Evolutionary conservation across 2,113 vertebrate species (phyloP).

Genomic region (Ctenomys sociabilis): DNA sequence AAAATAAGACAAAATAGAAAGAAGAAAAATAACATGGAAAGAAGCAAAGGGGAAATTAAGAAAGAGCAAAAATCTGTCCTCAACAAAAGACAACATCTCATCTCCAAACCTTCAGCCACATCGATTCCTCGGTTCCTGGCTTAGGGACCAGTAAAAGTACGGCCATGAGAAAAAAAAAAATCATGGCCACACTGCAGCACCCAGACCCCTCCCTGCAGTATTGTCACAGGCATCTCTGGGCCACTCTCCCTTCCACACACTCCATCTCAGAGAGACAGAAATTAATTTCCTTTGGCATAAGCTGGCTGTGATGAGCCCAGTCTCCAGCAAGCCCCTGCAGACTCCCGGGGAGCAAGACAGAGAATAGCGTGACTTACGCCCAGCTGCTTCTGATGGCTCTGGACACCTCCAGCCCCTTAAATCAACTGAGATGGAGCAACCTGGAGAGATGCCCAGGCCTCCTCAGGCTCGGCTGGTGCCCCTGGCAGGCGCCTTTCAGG

Average conservation of each 20-base stretch:
- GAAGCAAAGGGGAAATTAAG: neutral
- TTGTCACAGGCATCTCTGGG: conserved; percentile 32
- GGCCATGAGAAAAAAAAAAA: neutral
- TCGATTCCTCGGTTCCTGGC: neutral
- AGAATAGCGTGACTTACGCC: conserved; percentile 64
- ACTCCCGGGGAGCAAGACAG: conserved; percentile 9
- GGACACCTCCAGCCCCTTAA: conserved; percentile 75
- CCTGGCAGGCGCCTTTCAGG: conserved; percentile 79
- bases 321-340: conserved; percentile 61
- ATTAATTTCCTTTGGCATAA: conserved; percentile 79
- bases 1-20: neutral
- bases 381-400: conserved; percentile 73
- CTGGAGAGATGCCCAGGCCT: conserved; percentile 74
- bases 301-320: conserved; percentile 77
- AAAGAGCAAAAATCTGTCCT: conserved; percentile 25
- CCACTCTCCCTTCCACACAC: conserved; percentile 11
- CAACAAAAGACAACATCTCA: neutral
- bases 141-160: accelerated
- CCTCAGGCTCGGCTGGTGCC: conserved; percentile 69
- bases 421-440: conserved; percentile 68
- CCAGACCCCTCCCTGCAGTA: neutral
- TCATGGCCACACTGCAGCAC: accelerated
- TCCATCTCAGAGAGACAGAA: conserved; percentile 62
- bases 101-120: neutral
- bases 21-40: neutral